Conservation (phyloP, 2,113 vertebrate genomes). For the Saccopteryx leptura region DNA sequence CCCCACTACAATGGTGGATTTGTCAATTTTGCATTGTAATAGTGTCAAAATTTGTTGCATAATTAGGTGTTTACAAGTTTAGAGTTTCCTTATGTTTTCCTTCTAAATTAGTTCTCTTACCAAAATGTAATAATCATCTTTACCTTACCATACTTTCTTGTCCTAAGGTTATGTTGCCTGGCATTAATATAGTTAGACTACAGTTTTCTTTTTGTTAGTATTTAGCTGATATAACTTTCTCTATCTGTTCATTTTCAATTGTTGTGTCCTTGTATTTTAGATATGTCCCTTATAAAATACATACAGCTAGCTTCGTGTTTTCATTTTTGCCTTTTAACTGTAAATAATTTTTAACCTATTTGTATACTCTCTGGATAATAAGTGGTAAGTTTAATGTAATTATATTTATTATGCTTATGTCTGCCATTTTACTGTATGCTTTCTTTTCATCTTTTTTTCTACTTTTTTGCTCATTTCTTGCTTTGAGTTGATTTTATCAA, state of each 20-base stretch:
- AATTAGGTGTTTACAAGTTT: neutral
- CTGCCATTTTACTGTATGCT: neutral
- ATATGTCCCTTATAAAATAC: neutral
- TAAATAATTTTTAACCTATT: conserved; percentile 36
- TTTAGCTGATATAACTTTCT: neutral
- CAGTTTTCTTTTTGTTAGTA: neutral
- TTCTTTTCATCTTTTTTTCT: neutral
- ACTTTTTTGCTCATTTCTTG: neutral
- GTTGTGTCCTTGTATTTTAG: neutral
- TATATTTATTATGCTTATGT: neutral
- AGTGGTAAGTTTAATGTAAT: neutral
- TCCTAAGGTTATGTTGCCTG: neutral
- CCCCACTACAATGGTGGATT: neutral
- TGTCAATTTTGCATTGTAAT: neutral
- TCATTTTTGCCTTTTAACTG: neutral
- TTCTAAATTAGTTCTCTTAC: conserved; percentile 28
- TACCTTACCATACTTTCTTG: neutral
- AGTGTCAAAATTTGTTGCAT: neutral
- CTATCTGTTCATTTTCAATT: neutral
- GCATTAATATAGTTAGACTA: neutral
- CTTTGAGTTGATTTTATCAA: neutral
- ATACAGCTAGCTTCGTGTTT: neutral
- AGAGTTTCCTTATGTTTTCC: neutral
- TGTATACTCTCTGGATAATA: neutral
- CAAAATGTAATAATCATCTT: neutral